Evolutionary conservation across 2,113 vertebrate species (phyloP).

Genomic region (Hucho hucho): DNA sequence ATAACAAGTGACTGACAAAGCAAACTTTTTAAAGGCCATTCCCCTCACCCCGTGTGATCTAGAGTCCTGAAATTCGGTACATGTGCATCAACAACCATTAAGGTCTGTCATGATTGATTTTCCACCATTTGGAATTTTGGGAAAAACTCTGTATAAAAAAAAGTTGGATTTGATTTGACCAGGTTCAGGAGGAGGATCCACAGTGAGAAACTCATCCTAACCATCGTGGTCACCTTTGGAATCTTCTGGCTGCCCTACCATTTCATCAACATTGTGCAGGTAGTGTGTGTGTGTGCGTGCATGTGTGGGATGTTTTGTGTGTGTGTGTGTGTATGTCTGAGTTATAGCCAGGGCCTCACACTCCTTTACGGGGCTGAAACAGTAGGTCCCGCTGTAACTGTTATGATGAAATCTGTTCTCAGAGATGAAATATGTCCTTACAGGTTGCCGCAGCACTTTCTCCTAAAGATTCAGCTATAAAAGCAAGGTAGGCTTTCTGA

Average conservation of each 20-base stretch:
- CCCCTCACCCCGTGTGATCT: too few species aligned
- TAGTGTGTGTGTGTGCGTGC: constrained; percentile 21
- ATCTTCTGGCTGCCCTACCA: constrained; percentile 90
- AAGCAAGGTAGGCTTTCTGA: constrained; percentile 34
- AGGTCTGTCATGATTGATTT: too few species aligned
- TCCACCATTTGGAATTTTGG: too few species aligned
- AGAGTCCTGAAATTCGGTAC: too few species aligned
- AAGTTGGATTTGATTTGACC: constrained; percentile 25
- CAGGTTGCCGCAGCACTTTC: constrained; percentile 64
- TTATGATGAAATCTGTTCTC: constrained; percentile 7
- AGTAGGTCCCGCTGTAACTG: not conserved
- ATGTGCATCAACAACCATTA: too few species aligned
- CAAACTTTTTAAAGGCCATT: too few species aligned
- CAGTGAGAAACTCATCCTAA: constrained; percentile 81
- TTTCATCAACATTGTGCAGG: constrained; percentile 80
- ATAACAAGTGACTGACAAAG: too few species aligned
- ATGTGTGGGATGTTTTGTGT: not conserved
- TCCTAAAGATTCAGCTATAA: accelerated
- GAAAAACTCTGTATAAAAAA: too few species aligned
- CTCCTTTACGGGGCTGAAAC: not conserved
- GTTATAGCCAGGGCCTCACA: not conserved
- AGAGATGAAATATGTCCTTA: not conserved
- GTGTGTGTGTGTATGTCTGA: not conserved
- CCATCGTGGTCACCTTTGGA: constrained; percentile 83
- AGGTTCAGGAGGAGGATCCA: constrained; percentile 71